phyloP scores from a whole-genome alignment of 2,113 vertebrate genomes.

The Sebastes schlegelii region DNA sequence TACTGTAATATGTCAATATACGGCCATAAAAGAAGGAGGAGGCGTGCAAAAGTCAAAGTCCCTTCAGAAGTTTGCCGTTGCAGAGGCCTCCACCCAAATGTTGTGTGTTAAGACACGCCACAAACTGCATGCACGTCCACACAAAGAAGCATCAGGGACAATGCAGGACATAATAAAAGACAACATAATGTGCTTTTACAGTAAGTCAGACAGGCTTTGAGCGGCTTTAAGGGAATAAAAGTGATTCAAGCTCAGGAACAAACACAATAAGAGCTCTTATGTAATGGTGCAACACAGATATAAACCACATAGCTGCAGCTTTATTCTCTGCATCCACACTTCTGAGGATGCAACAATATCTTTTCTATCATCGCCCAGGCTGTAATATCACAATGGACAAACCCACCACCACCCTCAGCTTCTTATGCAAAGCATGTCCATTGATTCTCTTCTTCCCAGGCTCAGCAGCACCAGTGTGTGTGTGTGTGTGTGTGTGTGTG shows the following conservation, averaged over 20 bases:
- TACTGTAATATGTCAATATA: neutral
- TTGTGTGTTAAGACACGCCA: neutral
- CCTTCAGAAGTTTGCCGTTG: neutral
- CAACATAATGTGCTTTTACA: neutral
- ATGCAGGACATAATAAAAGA: neutral
- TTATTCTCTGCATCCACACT: neutral
- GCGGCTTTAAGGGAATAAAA: neutral
- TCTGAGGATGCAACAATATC: slow-evolving; percentile 23
- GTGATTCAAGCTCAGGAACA: slow-evolving; percentile 32
- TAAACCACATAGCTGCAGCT: slow-evolving; percentile 14
- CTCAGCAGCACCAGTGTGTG: slow-evolving; percentile 28
- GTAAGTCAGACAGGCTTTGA: neutral
- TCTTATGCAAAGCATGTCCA: slow-evolving; percentile 56
- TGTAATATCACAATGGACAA: neutral
- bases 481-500: slow-evolving; percentile 11
- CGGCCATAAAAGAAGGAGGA: slow-evolving; percentile 41
- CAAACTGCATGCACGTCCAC: neutral
- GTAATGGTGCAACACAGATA: slow-evolving; percentile 56
- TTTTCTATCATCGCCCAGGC: neutral
- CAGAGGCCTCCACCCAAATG: slow-evolving; percentile 16
- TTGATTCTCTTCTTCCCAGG: slow-evolving; percentile 47
- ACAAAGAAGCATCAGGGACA: neutral
- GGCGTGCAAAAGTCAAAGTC: slow-evolving; percentile 47
- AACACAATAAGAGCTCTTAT: slow-evolving; percentile 60
- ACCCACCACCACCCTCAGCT: slow-evolving; percentile 18